Evolutionary conservation across 53 echinoderm and acorn worm species (phyloP).

Genomic region (Temnopleurus reevesii): DNA sequence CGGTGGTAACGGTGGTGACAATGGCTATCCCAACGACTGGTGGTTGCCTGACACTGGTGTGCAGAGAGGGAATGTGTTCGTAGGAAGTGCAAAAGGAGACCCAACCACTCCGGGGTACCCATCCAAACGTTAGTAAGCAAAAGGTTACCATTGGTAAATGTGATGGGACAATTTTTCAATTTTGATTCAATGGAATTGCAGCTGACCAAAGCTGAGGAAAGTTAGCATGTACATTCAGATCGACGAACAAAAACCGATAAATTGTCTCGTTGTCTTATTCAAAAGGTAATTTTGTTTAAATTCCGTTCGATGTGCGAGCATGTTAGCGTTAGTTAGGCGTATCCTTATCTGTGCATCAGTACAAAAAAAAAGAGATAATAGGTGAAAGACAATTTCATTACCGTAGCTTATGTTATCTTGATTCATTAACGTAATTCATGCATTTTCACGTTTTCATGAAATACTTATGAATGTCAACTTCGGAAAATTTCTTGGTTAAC

Average conservation of each 20-base stretch:
- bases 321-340: background rate
- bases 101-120: slow-evolving; percentile 94
- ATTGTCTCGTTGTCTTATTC: too few relatives aligned
- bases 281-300: too few relatives aligned
- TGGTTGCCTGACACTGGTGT: slow-evolving; percentile 87
- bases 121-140: slow-evolving; percentile 70
- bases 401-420: too few relatives aligned
- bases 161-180: too few relatives aligned
- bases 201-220: too few relatives aligned
- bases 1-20: slow-evolving; percentile 56
- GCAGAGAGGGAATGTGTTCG: slow-evolving; percentile 81
- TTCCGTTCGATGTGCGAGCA: background rate
- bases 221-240: background rate
- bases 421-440: too few relatives aligned
- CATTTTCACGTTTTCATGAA: background rate
- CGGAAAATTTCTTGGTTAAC: background rate
- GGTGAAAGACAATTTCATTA: too few relatives aligned
- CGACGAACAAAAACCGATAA: background rate
- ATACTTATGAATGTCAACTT: background rate
- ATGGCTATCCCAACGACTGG: slow-evolving; percentile 86
- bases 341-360: too few relatives aligned
- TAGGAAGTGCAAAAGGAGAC: slow-evolving; percentile 79
- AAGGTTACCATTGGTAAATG: background rate
- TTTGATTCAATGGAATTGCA: too few relatives aligned
- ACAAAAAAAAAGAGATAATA: too few relatives aligned